Percentiles rank a stretch among this genome's conserved stretches.
Evolutionary conservation across 2,888 invertebrate genomes (phyloP).

Genomic region (Pecten maximus): DNA sequence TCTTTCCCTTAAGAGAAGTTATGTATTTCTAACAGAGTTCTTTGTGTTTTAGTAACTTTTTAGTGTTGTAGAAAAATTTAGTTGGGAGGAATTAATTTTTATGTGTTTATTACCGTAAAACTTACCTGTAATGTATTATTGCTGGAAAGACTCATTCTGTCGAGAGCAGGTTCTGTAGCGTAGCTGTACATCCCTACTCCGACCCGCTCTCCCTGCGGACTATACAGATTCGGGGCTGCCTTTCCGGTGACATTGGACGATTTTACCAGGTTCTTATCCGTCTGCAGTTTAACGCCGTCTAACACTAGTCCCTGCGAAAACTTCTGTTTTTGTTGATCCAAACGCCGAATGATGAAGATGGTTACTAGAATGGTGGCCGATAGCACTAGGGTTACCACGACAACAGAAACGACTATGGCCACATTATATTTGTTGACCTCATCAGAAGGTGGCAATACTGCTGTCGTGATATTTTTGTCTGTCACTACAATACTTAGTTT

Average conservation of each 20-base stretch:
- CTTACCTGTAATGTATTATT: conserved; percentile 53
- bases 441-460: background rate
- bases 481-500: conserved; percentile 49
- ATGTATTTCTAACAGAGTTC: too few species aligned
- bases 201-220: conserved; percentile 45
- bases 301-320: conserved; percentile 46
- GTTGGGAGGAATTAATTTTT: too few species aligned
- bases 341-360: conserved; percentile 72
- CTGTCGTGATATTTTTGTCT: conserved; percentile 43
- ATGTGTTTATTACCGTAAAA: background rate
- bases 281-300: conserved; percentile 14
- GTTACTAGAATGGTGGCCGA: conserved; percentile 74
- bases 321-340: conserved; percentile 67
- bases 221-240: conserved; percentile 36
- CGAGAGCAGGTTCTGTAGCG: conserved; percentile 39
- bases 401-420: conserved; percentile 70
- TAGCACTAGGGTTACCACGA: conserved; percentile 73
- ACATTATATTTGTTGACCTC: conserved; percentile 47
- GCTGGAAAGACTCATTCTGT: conserved; percentile 46
- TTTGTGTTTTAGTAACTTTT: too few species aligned
- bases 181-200: conserved; percentile 44
- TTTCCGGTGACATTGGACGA: conserved; percentile 14
- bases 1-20: too few species aligned
- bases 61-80: too few species aligned
- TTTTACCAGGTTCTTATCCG: conserved; percentile 14